These are phyloP conservation scores for Tenodera sinensis DNA, from an alignment of 2,888 invertebrate genomes.

Conservation along the genomic window DNA sequence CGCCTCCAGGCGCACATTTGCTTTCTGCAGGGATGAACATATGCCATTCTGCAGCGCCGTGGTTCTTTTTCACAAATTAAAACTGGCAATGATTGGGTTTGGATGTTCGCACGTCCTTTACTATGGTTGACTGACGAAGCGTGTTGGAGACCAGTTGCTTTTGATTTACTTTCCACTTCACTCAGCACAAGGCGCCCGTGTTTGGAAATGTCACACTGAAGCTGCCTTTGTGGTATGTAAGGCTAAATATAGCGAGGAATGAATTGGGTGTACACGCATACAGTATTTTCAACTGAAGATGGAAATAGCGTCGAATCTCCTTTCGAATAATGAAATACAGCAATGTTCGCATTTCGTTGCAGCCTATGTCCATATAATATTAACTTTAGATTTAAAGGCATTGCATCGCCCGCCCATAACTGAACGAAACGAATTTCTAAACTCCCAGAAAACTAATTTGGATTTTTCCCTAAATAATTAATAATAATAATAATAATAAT, in stretches of 20 bases:
- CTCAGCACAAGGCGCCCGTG: background rate
- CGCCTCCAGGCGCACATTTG: no score
- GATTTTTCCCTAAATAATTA: no score
- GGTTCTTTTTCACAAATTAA: background rate
- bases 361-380: no score
- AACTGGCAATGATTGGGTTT: background rate
- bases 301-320: background rate
- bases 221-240: background rate
- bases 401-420: no score
- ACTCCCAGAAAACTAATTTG: no score
- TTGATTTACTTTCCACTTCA: background rate
- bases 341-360: no score
- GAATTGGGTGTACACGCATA: background rate
- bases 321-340: no score
- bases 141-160: background rate
- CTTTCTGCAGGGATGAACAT: background rate
- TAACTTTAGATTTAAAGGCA: no score
- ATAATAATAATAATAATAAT: no score
- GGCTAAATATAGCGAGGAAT: background rate
- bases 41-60: background rate
- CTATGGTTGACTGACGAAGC: background rate
- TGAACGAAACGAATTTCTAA: no score
- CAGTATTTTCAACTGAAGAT: background rate
- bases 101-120: background rate
- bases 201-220: background rate